Conservation (phyloP, 2,113 vertebrate species). For the Tichodroma muraria region DNA sequence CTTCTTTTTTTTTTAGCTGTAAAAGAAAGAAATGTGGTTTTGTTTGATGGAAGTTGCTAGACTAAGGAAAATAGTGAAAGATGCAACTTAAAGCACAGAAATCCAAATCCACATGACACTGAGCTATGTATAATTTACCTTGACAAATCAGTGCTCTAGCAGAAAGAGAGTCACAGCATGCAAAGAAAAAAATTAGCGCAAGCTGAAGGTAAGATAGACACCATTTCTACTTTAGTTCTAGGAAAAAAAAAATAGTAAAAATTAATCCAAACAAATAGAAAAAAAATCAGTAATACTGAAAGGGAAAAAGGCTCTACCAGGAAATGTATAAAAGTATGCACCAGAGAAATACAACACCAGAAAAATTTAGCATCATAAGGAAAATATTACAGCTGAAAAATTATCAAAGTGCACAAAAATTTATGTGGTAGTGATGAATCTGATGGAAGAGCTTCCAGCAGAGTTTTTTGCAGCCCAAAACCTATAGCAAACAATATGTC, state of each 20-base stretch:
- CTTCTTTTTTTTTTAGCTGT: not conserved
- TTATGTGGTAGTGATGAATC: not conserved
- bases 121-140: constrained; percentile 39
- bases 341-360: not conserved
- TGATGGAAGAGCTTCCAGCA: not conserved
- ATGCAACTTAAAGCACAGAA: constrained; percentile 8
- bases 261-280: not conserved
- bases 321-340: not conserved
- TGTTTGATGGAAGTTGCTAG: not conserved
- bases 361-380: not conserved
- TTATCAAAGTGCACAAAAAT: not conserved
- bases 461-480: not conserved
- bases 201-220: constrained; percentile 10
- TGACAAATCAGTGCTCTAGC: constrained; percentile 24
- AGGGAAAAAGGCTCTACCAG: not conserved
- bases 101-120: not conserved
- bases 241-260: not conserved
- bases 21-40: not conserved
- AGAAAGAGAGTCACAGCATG: constrained; percentile 40
- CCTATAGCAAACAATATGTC: not conserved
- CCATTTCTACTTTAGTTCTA: not conserved
- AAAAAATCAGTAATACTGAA: not conserved
- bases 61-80: not conserved
- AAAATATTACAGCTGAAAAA: not conserved
- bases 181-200: constrained; percentile 30